Evolutionary conservation across 2,888 invertebrate genomes (phyloP), one percentile per base, ranked within the genome.

Genomic region (Himalopsyche tibetana): DNA sequence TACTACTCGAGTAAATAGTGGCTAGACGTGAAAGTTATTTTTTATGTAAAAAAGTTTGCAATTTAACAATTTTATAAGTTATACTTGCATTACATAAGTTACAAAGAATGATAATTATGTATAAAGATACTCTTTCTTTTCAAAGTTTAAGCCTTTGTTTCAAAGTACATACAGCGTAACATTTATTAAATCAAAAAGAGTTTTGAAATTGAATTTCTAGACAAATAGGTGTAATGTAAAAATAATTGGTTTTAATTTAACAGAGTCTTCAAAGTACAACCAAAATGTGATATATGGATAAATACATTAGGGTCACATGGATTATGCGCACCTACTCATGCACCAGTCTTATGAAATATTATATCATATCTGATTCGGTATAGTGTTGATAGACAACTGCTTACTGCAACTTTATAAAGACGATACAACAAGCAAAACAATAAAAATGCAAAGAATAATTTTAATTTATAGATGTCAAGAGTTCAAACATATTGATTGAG

Each of bases 171-270:
- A 19, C 11, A 63, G 3, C 11, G 11, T 63, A 15, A 19, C 6
- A 63, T 63, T 63, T 63, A n/a, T 63, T 11, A 63, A n/a, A 19
- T 63, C 19, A 63, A 63, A 63, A 9, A 8, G 1, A 11, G 28
- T 63, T 63, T 19, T 63, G 63, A 19, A 63, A 63, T 19, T 28
- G 28, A 63, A 9, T 63, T 28, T 5, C 4, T 63, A 63, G 42
- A 36, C 74, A 51, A 36, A 82, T 28, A 38, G 69, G 82, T 82
- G 15, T 85, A 85, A 85, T 80, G 85, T 45, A 36, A 63, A 83
- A 80, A 63, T 85, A 83, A 85, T 85, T 85, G 85, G 85, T 83
- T 85, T 85, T 82, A 40, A n/a, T 84, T 84, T 84, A 38, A 84
- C 15, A 19, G 63, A 80, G 15, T 56, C 80, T 19, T 45, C 63